Conservation (phyloP, 2,113 vertebrate species). For the Motacilla tschutschensis region DNA sequence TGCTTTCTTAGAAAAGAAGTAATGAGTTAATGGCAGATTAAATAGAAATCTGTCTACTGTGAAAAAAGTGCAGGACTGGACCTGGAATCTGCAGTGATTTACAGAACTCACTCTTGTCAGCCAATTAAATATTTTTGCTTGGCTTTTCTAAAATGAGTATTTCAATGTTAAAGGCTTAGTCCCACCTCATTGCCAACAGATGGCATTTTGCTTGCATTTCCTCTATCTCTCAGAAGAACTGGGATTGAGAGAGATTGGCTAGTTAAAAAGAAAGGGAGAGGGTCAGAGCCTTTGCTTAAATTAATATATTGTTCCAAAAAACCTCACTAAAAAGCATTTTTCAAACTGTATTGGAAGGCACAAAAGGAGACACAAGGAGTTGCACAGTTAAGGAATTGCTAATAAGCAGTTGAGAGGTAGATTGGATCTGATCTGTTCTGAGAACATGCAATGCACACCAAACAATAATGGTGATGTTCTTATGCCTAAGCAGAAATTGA, state of each 20-base stretch:
- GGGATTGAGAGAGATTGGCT: background rate
- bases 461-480: background rate
- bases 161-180: background rate
- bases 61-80: background rate
- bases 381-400: background rate
- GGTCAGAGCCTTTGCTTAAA: background rate
- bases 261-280: background rate
- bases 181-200: background rate
- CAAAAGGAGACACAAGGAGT: background rate
- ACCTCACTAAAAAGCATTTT: background rate
- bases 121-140: background rate
- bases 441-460: background rate
- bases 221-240: background rate
- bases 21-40: background rate
- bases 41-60: background rate
- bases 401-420: background rate
- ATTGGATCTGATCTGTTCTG: background rate
- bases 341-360: background rate
- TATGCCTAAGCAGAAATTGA: background rate
- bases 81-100: background rate
- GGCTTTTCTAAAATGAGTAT: background rate
- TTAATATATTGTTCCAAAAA: background rate
- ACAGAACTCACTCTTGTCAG: background rate
- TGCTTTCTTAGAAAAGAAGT: background rate
- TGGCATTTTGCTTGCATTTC: conserved; percentile 19